Evolutionary conservation across 2,888 invertebrate genomes (phyloP), one percentile per base, ranked within the genome.

Genomic region (Lepidochrysops patricia): DNA sequence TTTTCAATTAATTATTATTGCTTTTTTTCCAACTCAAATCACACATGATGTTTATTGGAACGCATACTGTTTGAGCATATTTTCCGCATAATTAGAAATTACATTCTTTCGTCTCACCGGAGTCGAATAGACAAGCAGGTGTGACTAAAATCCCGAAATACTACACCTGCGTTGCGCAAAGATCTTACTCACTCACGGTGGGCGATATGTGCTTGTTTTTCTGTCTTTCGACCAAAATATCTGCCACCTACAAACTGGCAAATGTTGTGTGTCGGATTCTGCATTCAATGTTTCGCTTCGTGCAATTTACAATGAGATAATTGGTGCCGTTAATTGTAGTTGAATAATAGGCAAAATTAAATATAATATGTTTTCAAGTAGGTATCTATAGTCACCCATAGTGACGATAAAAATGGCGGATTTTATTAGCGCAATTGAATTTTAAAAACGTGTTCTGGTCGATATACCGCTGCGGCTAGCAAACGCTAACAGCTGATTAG

Each of bases 141-240:
- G 49, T 32, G 54, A 54, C 29, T 26, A 54, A 29, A 32, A 32
- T 72, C 70, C 68, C 67, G 73, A 82, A 81, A 76, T 78, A 77
- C 77, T 75, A 77, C 78, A 82, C 76, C 75, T 75, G 80, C 74
- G 72, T 83, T 81, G 75, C 79, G 82, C 76, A 82, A 81, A 78
- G 72, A 62, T 69, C 74, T 82, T 80, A 80, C 74, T 82, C 82
- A 80, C 67, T 75, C 29, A 9, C 43, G 9, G 82, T 80, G 81
- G 79, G 77, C 79, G 76, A 70, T 15, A 29, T 29, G 19, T 64
- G 64, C 67, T 63, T 70, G 70, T 76, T 78, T 79, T 79, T 76
- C 74, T 71, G 68, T 74, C 73, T 75, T 75, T 70, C 72, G 69
- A 73, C 77, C 64, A 74, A 75, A 82, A 84, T 82, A 83, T 70